Evolutionary conservation across 2,113 vertebrate species (phyloP), one percentile per base, ranked within the genome.

Genomic region (Proteles cristata): DNA sequence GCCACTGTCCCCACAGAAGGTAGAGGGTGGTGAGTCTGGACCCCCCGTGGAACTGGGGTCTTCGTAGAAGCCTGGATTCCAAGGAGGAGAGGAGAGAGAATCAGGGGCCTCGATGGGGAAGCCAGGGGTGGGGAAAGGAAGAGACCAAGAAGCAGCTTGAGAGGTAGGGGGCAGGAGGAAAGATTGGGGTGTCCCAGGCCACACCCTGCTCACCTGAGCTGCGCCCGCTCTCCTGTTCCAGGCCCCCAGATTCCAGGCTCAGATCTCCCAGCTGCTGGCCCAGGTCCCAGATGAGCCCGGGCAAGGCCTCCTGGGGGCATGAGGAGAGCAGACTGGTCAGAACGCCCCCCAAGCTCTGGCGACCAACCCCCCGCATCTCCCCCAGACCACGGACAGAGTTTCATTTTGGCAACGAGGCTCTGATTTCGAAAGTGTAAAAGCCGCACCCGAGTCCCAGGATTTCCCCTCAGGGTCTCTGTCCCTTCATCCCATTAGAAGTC

Each of bases 251-350:
- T 76, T 99, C 98, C 92, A 99, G 96, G 43, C 98, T 98, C 93
- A 99, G 97, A 90, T 99, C 98, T 86, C 99, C 99, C 83, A 99
- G 98, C 96, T 99, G 99, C 97, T 99, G 98, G 77, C 99, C 99
- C 97, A 99, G 96, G 81, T 99, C 98, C 66, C 98, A 98, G 96
- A 99, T 98, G 90, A 99, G 98, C 84, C 98, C 98, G 0, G 98
- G 98, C 80, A 98, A 96, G 84, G 98, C 97, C 19, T 98, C 98
- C 98, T 98, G 80, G 53, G 83, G 90, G 48, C 11, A 39, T 5
- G 48, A 43, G 45, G 86, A 95, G 19, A 79, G n/a, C 39, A 77
- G 84, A 55, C 16, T 21, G 25, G 39, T 96, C 93, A 98, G 80
- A 55, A 68, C 25, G 1, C 2, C 45, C 50, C 21, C 6, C 6